phyloP scores from a whole-genome alignment of 2,888 invertebrate species.

The Gymnosoma rotundatum region DNA sequence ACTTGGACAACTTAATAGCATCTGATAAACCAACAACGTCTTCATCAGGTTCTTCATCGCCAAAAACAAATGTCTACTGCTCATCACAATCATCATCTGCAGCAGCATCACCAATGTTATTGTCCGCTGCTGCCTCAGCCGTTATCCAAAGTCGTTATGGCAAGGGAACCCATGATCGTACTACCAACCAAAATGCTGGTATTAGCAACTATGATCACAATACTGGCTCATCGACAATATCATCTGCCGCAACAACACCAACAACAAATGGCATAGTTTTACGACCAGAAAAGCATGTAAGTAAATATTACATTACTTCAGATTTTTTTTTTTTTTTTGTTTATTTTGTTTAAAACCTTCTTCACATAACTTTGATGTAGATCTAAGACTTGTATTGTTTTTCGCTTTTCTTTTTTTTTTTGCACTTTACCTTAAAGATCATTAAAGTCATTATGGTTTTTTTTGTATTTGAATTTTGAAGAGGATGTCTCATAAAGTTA shows the following conservation, averaged over 20 bases:
- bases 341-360: conserved; percentile 14
- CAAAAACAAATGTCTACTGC: conserved; percentile 74
- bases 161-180: conserved; percentile 71
- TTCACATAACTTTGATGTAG: conserved; percentile 29
- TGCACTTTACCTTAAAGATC: conserved; percentile 43
- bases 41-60: conserved; percentile 72
- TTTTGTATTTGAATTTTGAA: neutral
- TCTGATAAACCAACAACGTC: conserved; percentile 76
- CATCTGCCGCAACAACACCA: conserved; percentile 54
- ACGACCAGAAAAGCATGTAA: conserved; percentile 82
- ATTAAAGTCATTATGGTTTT: conserved; percentile 59
- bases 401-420: conserved; percentile 8
- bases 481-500: too few relatives aligned
- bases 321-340: conserved; percentile 1
- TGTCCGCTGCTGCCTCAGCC: conserved; percentile 78
- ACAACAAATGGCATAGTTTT: conserved; percentile 78
- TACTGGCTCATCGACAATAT: conserved; percentile 35
- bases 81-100: conserved; percentile 72
- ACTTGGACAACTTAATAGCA: conserved; percentile 82
- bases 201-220: conserved; percentile 59
- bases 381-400: conserved; percentile 28
- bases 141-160: conserved; percentile 78
- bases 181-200: conserved; percentile 50
- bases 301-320: conserved; percentile 72
- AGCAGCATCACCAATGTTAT: conserved; percentile 77